Conservation (phyloP, 1,140 invertebrate genomes). For the Campoletis sonorensis region DNA sequence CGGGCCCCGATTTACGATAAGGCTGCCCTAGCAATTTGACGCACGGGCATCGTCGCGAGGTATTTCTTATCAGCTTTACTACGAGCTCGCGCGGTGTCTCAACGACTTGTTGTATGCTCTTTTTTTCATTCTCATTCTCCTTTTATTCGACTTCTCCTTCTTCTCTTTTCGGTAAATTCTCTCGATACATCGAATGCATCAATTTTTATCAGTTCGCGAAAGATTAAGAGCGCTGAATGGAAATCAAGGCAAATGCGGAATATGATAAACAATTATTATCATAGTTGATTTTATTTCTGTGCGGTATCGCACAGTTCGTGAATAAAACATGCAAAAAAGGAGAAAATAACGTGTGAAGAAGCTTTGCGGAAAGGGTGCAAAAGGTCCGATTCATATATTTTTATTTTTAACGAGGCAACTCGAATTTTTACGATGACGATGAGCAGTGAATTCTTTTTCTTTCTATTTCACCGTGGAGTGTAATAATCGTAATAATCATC, state of each 20-base stretch:
- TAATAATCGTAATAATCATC: conserved; percentile 73
- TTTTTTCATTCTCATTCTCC: conserved; percentile 11
- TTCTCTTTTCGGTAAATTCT: neutral
- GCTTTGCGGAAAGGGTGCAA: conserved; percentile 38
- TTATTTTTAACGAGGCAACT: conserved; percentile 62
- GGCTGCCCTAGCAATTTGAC: too few species aligned
- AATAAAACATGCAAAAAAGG: neutral
- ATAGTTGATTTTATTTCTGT: neutral
- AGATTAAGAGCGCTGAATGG: too few species aligned
- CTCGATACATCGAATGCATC: conserved; percentile 24
- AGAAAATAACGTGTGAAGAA: conserved; percentile 61
- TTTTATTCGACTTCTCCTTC: neutral
- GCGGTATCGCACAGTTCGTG: neutral
- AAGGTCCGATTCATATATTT: conserved; percentile 48
- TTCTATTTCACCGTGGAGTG: conserved; percentile 54
- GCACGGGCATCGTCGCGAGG: too few species aligned
- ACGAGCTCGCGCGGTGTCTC: conserved; percentile 45
- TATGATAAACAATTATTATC: neutral
- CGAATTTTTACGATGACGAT: conserved; percentile 67
- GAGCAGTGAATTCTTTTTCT: neutral
- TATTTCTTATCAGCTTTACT: conserved; percentile 31
- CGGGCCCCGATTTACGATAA: too few species aligned
- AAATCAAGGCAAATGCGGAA: too few species aligned
- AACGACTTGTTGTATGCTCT: conserved; percentile 21
- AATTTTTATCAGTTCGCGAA: neutral